phyloP scores from a whole-genome alignment of 2,113 vertebrate genomes.

The cattle (Bos taurus) region DNA sequence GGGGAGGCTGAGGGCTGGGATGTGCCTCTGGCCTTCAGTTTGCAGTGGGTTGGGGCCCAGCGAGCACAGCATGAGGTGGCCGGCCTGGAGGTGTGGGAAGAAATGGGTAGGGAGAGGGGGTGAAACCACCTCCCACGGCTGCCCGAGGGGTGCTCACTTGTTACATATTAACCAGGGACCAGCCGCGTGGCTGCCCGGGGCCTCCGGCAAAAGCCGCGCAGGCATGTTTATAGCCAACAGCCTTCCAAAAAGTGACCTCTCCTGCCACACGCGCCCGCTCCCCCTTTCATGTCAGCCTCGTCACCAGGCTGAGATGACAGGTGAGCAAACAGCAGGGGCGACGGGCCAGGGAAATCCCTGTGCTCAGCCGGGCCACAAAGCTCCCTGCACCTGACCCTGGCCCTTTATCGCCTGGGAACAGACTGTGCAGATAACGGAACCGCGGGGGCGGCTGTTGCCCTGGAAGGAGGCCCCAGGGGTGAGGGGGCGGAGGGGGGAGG shows the following conservation, averaged over 20 bases:
- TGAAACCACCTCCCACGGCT: not conserved
- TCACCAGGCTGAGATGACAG: slow-evolving; percentile 65
- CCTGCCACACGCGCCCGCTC: slow-evolving; percentile 11
- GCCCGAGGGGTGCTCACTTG: not conserved
- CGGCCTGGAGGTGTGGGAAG: not conserved
- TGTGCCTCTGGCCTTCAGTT: not conserved
- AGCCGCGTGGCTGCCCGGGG: slow-evolving; percentile 3
- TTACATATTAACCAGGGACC: slow-evolving; percentile 50
- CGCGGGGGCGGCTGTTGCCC: not conserved
- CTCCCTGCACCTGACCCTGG: not conserved
- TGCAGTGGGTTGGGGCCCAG: not conserved
- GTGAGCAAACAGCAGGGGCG: slow-evolving; percentile 39
- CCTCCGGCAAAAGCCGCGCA: slow-evolving; percentile 5
- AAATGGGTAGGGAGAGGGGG: not conserved
- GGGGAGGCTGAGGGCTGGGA: not conserved
- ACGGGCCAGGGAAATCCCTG: not conserved
- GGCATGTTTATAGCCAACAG: slow-evolving; percentile 71
- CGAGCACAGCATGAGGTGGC: not conserved
- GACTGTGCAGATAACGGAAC: not conserved
- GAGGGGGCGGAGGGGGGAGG: not conserved
- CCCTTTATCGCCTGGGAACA: slow-evolving; percentile 46
- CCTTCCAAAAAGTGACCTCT: slow-evolving; percentile 68
- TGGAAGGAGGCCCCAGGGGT: too few species aligned
- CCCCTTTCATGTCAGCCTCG: slow-evolving; percentile 40
- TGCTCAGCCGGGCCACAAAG: not conserved